A percentile compares a stretch with the other conserved stretches of the same genome.
phyloP scores from a whole-genome alignment of 1,140 invertebrate genomes.

The Caenorhabditis brenneri region DNA sequence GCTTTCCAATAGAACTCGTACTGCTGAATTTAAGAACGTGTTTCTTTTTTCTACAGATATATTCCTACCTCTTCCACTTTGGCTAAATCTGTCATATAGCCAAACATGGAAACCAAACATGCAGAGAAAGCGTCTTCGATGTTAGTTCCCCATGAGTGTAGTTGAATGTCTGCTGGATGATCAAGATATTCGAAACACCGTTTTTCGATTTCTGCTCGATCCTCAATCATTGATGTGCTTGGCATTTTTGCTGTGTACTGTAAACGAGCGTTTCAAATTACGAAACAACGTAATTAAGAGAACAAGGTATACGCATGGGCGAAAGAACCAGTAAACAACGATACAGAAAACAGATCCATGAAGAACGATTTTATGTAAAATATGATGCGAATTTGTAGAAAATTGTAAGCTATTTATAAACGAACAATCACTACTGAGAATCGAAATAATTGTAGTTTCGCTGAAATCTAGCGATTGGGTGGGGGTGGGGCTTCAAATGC shows the following conservation, averaged over 20 bases:
- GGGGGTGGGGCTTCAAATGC: not conserved
- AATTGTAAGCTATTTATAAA: not conserved
- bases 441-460: not conserved
- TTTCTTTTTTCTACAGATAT: too few relatives aligned
- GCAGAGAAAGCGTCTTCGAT: conserved; percentile 92
- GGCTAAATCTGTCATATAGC: conserved; percentile 86
- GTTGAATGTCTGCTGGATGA: conserved; percentile 94
- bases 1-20: conserved; percentile 47
- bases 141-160: conserved; percentile 88
- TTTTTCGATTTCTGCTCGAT: conserved; percentile 11
- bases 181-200: conserved; percentile 78
- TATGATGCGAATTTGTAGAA: not conserved
- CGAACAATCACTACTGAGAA: not conserved
- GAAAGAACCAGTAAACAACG: not conserved
- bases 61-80: conserved; percentile 78
- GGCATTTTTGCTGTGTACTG: not conserved
- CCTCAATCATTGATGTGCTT: conserved; percentile 37
- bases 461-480: not conserved
- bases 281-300: not conserved
- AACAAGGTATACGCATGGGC: not conserved
- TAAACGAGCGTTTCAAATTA: not conserved
- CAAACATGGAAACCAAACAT: conserved; percentile 91
- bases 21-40: conserved; percentile 11
- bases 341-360: not conserved
- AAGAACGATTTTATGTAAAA: not conserved